These are phyloP conservation scores for Eupsilia transversa DNA, from an alignment of 2,888 invertebrate genomes.

Conservation along the genomic window DNA sequence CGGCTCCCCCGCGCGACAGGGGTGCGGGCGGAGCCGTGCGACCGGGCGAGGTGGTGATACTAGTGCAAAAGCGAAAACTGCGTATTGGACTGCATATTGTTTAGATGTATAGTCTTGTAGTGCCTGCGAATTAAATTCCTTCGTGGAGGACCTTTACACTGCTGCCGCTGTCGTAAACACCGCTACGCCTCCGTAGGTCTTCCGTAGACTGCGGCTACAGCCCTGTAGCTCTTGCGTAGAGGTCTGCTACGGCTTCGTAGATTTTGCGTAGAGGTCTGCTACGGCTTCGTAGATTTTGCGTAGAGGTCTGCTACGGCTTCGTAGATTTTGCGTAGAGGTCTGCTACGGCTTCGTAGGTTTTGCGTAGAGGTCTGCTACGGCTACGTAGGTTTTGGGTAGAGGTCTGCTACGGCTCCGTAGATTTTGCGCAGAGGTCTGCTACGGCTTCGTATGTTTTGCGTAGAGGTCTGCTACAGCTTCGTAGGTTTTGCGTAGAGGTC, in stretches of 20 bases:
- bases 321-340: neutral
- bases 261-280: neutral
- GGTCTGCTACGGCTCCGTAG: neutral
- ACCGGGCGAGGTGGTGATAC: neutral
- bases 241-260: no score
- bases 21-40: neutral
- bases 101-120: neutral
- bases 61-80: neutral
- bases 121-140: no score
- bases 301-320: no score
- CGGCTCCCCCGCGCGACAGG: no score
- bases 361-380: neutral
- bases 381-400: neutral
- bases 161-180: no score
- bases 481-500: no score
- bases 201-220: neutral
- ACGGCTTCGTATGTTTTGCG: neutral
- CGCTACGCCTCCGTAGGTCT: neutral
- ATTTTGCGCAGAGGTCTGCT: no score
- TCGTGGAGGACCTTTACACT: no score
- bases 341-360: no score
- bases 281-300: neutral
- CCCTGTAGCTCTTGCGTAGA: no score
- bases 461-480: neutral
- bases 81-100: neutral